Base-by-base conservation (phyloP, 2,113 vertebrate genomes). In the Aythya baeri region DNA sequence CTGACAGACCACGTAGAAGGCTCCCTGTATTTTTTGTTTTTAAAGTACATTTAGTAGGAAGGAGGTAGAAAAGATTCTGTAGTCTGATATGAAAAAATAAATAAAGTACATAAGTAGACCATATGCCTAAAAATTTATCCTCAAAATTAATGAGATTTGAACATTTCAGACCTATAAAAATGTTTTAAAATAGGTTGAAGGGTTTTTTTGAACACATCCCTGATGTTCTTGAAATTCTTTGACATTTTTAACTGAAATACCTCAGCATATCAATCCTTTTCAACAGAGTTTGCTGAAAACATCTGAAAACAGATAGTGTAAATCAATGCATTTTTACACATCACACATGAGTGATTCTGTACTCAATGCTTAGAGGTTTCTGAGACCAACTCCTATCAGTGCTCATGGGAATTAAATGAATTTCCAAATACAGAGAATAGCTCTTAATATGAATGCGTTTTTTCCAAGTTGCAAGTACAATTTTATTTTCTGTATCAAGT, bases 261-360 rank as follows among this genome's bases (percentile, higher is more conserved):
- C n/a, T 5, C 18, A 62, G 61, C 91, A 32, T 38, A 85, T 84
- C 21, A 84, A 58, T 63, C 59, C 43, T 44, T 85, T 63, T 70
- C 15, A 52, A 76, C 61, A 50, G 46, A 86, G 25, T 89, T 84
- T 76, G 8, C 59, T 89, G 41, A 41, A 41, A 41, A 41, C 13
- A 41, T 41, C 41, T 41, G 41, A 41, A 41, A 41, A 41, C 41
- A 38, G 72, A 14, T 17, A 14, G 7, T 36, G 27, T 66, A 86
- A 92, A 87, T 91, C 66, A 92, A 70, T 90, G 49, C 49, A 54
- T 63, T 94, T 94, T 91, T 71, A 70, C 61, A 76, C 82, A 83
- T 81, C 55, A 1, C 84, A 41, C 41, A 41, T 41, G 41, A 41
- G 12, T 92, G 49, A 57, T 91, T 77, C 34, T 63, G 59, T 23